These are phyloP conservation scores for Phortica okadai DNA, from an alignment of 2,888 invertebrate genomes.

Conservation along the genomic window DNA sequence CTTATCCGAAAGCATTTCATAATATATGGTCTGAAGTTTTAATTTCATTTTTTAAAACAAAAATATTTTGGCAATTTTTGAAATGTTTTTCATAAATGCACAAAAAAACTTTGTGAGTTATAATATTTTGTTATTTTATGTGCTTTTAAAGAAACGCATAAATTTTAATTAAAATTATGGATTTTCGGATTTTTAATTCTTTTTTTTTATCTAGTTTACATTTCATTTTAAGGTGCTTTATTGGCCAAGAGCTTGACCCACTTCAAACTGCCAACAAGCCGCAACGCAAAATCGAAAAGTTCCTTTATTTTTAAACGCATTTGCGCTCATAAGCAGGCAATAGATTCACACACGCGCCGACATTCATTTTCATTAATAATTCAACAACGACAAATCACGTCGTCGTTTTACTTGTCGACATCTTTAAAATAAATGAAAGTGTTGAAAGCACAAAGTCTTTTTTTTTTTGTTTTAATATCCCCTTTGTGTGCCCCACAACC, in stretches of 20 bases:
- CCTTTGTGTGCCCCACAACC: background rate
- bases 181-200: no score
- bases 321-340: conserved; percentile 2
- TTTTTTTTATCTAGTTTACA: no score
- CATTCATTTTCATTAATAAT: conserved; percentile 23
- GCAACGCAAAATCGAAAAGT: background rate
- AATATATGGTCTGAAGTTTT: no score
- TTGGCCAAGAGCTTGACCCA: background rate
- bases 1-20: no score
- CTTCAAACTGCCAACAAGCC: background rate
- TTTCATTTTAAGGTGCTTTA: background rate
- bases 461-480: background rate
- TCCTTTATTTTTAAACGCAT: background rate
- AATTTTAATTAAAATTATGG: no score
- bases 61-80: no score
- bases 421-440: conserved; percentile 23
- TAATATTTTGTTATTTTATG: no score
- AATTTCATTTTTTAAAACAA: no score
- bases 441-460: conserved; percentile 22
- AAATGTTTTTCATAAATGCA: no score
- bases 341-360: background rate
- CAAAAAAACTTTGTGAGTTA: no score
- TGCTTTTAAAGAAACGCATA: no score
- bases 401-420: background rate
- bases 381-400: conserved; percentile 26